phyloP scores from a whole-genome alignment of 2,113 vertebrate genomes.

The Gallinago undulata region DNA sequence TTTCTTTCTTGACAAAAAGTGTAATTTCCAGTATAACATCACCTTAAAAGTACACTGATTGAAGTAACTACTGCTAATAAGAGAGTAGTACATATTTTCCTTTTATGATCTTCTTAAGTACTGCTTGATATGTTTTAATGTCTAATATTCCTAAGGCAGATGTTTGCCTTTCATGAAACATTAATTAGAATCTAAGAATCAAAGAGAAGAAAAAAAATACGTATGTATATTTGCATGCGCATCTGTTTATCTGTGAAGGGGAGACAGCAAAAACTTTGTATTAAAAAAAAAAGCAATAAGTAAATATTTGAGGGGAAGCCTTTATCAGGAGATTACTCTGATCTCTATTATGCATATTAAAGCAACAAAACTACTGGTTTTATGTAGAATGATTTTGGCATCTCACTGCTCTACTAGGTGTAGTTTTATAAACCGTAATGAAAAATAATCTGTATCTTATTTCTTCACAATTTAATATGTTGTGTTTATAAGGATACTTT shows the following conservation, averaged over 20 bases:
- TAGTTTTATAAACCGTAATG: neutral
- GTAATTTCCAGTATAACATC: neutral
- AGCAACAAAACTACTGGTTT: neutral
- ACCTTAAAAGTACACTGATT: constrained; percentile 20
- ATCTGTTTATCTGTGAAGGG: neutral
- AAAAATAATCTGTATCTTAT: neutral
- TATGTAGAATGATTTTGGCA: neutral
- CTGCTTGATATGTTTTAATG: neutral
- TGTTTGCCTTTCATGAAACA: constrained; percentile 40
- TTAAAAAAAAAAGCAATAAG: neutral
- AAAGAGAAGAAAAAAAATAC: neutral
- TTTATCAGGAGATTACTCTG: neutral
- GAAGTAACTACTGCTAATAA: neutral
- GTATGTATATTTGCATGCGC: neutral
- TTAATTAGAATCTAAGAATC: constrained; percentile 9
- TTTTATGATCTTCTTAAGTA: neutral
- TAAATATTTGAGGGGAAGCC: neutral
- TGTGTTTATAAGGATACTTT: neutral
- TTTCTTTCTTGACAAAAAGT: constrained; percentile 18
- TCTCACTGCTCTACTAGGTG: neutral
- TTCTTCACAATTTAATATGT: neutral
- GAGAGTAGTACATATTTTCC: neutral
- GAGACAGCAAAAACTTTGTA: neutral
- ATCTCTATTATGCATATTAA: neutral
- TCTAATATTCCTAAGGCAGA: constrained; percentile 6